phyloP scores from a whole-genome alignment of 2,888 invertebrate genomes.

The Ectemnius continuus region DNA sequence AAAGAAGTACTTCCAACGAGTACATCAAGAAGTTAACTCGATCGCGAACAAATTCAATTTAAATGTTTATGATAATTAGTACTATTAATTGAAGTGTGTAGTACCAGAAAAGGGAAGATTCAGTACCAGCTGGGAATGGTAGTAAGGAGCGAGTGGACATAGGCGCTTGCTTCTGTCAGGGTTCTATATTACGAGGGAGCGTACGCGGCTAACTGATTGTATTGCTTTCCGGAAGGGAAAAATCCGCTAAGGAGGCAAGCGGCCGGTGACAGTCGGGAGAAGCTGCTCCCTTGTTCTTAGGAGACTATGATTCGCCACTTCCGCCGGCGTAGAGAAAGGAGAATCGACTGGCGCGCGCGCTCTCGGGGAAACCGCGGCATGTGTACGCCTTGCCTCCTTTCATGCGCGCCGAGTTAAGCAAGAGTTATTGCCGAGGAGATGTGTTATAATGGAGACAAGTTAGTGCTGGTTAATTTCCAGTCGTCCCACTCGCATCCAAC shows the following conservation, averaged over 20 bases:
- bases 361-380: conserved; percentile 31
- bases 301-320: conserved; percentile 40
- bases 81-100: no score
- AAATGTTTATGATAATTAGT: no score
- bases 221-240: conserved; percentile 42
- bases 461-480: conserved; percentile 33
- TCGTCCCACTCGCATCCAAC: conserved; percentile 12
- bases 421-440: conserved; percentile 44
- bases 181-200: conserved; percentile 40
- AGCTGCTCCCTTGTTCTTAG: conserved; percentile 48
- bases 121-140: no score
- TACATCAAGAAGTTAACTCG: no score
- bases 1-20: conserved; percentile 6
- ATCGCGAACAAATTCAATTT: conserved; percentile 44
- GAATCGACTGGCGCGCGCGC: conserved; percentile 16
- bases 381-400: conserved; percentile 38
- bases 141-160: no score
- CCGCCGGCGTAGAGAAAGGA: conserved; percentile 50
- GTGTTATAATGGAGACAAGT: conserved; percentile 47
- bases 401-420: conserved; percentile 46
- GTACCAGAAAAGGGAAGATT: no score
- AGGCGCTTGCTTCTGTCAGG: conserved; percentile 50
- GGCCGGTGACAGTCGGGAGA: conserved; percentile 33
- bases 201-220: conserved; percentile 36
- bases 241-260: conserved; percentile 26